Base-by-base conservation (phyloP, 2,113 vertebrate genomes). In the Nothoprocta pentlandii region DNA sequence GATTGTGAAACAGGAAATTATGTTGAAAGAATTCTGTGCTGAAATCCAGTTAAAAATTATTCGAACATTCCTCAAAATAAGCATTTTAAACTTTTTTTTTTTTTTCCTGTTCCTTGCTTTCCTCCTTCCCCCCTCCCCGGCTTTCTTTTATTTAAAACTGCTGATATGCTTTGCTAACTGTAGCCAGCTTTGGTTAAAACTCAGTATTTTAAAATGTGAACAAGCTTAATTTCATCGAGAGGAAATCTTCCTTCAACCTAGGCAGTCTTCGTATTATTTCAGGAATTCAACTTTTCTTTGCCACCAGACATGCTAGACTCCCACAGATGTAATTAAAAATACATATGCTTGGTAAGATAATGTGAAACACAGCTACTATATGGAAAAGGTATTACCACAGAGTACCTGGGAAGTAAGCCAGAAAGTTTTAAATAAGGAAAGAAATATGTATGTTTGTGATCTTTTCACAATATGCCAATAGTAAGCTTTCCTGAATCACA, bases 351-450 rank as follows among this genome's bases (percentile, higher is more conserved):
- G 81, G 54, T 20, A 82, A 47, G 28, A 34, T 47, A n/a, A 74
- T 89, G 66, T 85, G 80, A 92, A 95, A 46, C n/a, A 87, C n/a
- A 77, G 54, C 16, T 74, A 87, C 46, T 92, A 7, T n/a, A 56
- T 63, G 49, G 71, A 74, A 91, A 91, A 92, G 36, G 20, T 82
- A 76, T 87, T 89, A 79, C 13, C 1, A 11, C 9, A 22, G 58
- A 69, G 25, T 78, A 68, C 34, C 47, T 81, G 42, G 70, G 62
- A 82, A 23, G 19, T 15, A 41, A 17, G 36, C 46, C 85, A 87
- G 39, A 87, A 85, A 80, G 5, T 6, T n/a, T 81, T 66, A 80
- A 87, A 44, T 71, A 84, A 73, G 32, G 47, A 51, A 82, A 73
- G 16, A 71, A 87, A 26, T 21, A 47, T 0, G 14, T 53, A 44